These are phyloP conservation scores for Crocallis elinguaria DNA, from an alignment of 2,888 invertebrate species.

Conservation along the genomic window DNA sequence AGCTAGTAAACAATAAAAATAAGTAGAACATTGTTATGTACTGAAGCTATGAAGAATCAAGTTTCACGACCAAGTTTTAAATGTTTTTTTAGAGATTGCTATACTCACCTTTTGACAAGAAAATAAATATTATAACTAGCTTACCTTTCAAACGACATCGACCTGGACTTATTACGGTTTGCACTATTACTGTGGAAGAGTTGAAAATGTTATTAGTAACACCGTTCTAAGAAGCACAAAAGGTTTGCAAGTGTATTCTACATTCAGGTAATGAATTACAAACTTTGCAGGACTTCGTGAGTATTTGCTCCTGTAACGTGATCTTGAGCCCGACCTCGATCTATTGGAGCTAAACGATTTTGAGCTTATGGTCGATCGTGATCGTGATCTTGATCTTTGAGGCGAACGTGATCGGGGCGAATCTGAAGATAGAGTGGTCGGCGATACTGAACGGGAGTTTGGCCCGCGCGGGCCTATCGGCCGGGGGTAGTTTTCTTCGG, in stretches of 20 bases:
- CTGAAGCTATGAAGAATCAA: no score
- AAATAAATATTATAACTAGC: constrained; percentile 48
- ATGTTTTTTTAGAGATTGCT: background rate
- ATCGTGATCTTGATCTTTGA: constrained; percentile 42
- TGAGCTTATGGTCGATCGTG: constrained; percentile 51
- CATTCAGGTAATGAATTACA: constrained; percentile 53
- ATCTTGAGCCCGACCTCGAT: constrained; percentile 56
- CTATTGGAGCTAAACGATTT: constrained; percentile 66
- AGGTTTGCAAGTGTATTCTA: background rate
- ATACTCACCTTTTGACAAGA: background rate
- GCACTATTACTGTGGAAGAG: constrained; percentile 66
- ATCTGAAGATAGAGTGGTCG: constrained; percentile 22
- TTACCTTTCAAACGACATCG: constrained; percentile 77
- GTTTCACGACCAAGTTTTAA: no score
- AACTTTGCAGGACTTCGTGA: constrained; percentile 73
- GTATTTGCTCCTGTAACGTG: constrained; percentile 60
- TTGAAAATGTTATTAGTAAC: constrained; percentile 40
- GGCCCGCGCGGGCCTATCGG: constrained; percentile 68
- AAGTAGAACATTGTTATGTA: no score
- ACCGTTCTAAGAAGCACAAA: background rate
- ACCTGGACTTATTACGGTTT: constrained; percentile 75
- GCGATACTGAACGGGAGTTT: constrained; percentile 43
- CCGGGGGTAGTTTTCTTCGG: constrained; percentile 47
- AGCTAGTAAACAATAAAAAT: no score
- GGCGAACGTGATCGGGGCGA: constrained; percentile 51